These are phyloP conservation scores for Dipodomys merriami DNA, from an alignment of 2,113 vertebrate species.

Conservation along the genomic window DNA sequence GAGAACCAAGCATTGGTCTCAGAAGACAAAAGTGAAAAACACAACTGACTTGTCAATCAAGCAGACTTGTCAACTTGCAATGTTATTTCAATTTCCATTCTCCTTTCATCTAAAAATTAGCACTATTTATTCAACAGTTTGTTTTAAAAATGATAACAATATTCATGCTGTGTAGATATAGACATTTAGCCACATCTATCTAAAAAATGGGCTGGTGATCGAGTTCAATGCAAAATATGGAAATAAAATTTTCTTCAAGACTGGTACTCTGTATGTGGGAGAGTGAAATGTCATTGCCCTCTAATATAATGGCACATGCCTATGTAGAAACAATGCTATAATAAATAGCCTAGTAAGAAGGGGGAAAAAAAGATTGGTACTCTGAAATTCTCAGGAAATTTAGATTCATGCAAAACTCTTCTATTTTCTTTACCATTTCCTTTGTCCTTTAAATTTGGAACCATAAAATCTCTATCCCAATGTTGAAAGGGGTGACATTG, in stretches of 20 bases:
- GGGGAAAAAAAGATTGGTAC: not conserved
- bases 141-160: not conserved
- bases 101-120: not conserved
- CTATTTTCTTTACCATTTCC: conserved; percentile 8
- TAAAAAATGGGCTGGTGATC: not conserved
- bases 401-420: not conserved
- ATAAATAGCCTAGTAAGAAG: too few relatives aligned
- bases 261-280: not conserved
- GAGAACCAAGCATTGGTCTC: not conserved
- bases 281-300: too few relatives aligned
- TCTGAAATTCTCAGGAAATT: not conserved
- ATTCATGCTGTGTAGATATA: not conserved
- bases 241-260: not conserved
- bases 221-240: not conserved
- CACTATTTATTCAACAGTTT: not conserved
- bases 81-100: not conserved
- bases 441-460: not conserved
- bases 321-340: too few relatives aligned
- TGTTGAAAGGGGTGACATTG: not conserved
- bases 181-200: not conserved
- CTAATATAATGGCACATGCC: too few relatives aligned
- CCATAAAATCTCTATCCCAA: not conserved
- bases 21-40: not conserved
- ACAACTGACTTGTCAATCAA: too few relatives aligned
- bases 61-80: not conserved